Evolutionary conservation across 2,888 invertebrate species (phyloP), one percentile per base, ranked within the genome.

Genomic region (Diarsia brunnea): DNA sequence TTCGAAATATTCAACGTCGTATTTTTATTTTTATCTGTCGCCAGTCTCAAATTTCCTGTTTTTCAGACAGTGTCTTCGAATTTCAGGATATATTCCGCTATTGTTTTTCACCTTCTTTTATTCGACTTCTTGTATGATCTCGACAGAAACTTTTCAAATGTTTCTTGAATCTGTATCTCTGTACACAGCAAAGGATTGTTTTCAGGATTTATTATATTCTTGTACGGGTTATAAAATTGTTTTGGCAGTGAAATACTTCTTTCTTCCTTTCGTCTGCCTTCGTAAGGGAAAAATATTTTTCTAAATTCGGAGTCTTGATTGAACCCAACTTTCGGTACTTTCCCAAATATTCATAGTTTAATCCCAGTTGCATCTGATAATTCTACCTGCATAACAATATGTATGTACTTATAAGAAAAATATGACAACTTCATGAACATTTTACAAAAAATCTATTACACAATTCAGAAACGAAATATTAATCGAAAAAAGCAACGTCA

Each of bases 1-100:
- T 91, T 90, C 82, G 83, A 90, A 88, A 91, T 89, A 93, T 91
- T 92, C 92, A 89, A 84, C 66, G 74, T 82, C 78, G 60, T 69
- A 63, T 76, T 84, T 72, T 77, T 82, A 78, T 80, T 83, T 77
- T 78, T 84, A 69, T 73, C 21, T 11, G 74, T 84, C 73, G 73
- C 69, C 77, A 73, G 65, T 73, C 63, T 75, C 68, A 79, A 84
- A 81, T 81, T 85, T 78, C 76, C 75, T 81, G 76, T 85, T 88
- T 85, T 75, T 83, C 79, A 76, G 81, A 79, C 69, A 81, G 31
- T 70, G 71, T 70, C 65, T 86, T 71, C 31, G 74, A 53, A 72
- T 84, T 71, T 55, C 77, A 53, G 76, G 68, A 82, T 75, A 64
- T 70, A 82, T 75, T 65, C 43, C 14, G 68, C 66, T 67, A 79